These are phyloP conservation scores for Peromyscus nudipes DNA, from an alignment of 2,797 vertebrate genomes.

Conservation along the genomic window DNA sequence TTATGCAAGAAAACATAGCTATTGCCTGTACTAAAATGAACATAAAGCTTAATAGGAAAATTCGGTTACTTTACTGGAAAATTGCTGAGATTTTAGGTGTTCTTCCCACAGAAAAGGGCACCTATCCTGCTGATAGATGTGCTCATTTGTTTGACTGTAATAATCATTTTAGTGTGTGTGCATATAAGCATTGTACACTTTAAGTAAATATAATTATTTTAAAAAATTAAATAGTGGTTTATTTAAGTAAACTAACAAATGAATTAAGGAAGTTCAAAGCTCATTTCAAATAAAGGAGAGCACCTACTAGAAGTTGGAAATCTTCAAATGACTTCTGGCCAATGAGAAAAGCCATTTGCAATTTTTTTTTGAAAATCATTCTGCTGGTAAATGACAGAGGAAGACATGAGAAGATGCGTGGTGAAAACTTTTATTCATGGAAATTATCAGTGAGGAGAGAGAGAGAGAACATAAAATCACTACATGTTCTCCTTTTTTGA, in stretches of 20 bases:
- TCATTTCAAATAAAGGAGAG: constrained; percentile 64
- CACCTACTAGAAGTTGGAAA: constrained; percentile 56
- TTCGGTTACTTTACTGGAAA: constrained; percentile 39
- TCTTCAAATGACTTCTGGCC: neutral
- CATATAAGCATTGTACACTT: neutral
- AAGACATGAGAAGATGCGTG: neutral
- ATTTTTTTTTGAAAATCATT: constrained; percentile 42
- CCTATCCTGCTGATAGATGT: neutral
- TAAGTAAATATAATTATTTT: neutral
- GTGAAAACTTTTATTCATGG: neutral
- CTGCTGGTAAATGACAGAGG: constrained; percentile 28
- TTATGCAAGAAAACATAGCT: neutral
- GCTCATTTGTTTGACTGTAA: neutral
- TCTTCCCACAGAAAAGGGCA: neutral
- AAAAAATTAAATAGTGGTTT: neutral
- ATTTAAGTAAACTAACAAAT: neutral
- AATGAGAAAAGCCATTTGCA: constrained; percentile 19
- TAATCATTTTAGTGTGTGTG: neutral
- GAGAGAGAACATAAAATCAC: neutral
- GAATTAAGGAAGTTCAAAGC: constrained; percentile 37
- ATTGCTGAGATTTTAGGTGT: neutral
- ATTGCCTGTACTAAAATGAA: neutral
- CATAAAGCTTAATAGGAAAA: constrained; percentile 30
- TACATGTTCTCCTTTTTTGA: constrained; percentile 19
- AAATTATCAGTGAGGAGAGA: neutral